Evolutionary conservation across 2,113 vertebrate species (phyloP).

Genomic region (Corynorhinus townsendii): DNA sequence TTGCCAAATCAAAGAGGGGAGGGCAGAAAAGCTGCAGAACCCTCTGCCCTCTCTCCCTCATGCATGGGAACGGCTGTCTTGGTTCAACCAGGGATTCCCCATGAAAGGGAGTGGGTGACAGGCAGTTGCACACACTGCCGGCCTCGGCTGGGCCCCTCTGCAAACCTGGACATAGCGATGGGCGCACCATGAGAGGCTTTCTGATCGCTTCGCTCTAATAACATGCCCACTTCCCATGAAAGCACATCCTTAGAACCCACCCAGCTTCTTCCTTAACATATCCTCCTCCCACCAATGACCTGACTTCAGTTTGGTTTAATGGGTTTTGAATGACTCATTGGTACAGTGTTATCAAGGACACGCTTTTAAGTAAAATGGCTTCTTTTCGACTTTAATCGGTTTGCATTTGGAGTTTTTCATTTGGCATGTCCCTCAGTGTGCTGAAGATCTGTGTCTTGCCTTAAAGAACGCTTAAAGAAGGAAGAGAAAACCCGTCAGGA

Average conservation of each 20-base stretch:
- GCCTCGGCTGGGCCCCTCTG: neutral
- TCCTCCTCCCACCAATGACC: too few relatives aligned
- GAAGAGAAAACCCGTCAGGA: conserved; percentile 98
- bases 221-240: neutral
- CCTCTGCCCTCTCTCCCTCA: neutral
- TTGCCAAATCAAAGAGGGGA: neutral
- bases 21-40: accelerated
- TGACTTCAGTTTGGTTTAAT: neutral
- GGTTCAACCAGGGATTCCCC: neutral
- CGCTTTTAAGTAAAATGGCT: neutral
- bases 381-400: neutral
- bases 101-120: accelerated
- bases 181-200: neutral
- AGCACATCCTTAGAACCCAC: neutral
- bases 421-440: too few relatives aligned
- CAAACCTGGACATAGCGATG: neutral
- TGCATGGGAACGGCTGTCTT: neutral
- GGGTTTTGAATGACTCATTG: neutral
- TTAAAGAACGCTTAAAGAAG: conserved; percentile 95
- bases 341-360: neutral
- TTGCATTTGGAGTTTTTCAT: neutral
- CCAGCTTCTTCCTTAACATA: neutral
- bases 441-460: neutral
- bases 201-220: neutral
- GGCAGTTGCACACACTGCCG: neutral